Conservation (phyloP, 2,888 invertebrate genomes). For the Diabrotica balteata region DNA sequence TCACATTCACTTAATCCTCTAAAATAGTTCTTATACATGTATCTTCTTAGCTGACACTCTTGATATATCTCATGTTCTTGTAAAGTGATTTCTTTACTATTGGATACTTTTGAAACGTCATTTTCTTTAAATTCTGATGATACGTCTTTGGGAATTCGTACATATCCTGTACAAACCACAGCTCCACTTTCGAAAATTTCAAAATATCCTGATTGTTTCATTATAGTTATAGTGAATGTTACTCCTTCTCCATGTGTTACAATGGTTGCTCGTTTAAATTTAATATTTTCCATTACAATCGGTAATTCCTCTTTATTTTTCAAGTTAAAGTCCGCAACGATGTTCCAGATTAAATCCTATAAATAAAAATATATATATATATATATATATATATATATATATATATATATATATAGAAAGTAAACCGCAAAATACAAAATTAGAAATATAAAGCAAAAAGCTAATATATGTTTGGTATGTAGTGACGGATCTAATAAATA, state of each 20-base stretch:
- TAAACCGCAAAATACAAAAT: too few species aligned
- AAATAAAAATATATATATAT: too few species aligned
- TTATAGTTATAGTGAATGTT: slow-evolving; percentile 44
- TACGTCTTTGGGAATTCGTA: slow-evolving; percentile 65
- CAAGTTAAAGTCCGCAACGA: slow-evolving; percentile 59
- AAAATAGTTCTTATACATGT: slow-evolving; percentile 56
- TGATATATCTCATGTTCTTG: slow-evolving; percentile 54
- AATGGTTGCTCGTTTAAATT: slow-evolving; percentile 66
- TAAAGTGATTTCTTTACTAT: slow-evolving; percentile 28
- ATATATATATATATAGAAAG: too few species aligned
- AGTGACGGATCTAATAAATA: too few species aligned
- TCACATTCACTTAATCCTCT: slow-evolving; percentile 62
- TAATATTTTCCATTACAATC: slow-evolving; percentile 66
- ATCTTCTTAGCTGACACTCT: slow-evolving; percentile 63
- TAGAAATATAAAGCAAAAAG: too few species aligned
- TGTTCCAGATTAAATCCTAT: slow-evolving; percentile 63
- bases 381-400: too few species aligned
- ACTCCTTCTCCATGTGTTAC: slow-evolving; percentile 59
- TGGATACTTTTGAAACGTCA: neutral
- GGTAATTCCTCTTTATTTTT: slow-evolving; percentile 57
- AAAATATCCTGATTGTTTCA: slow-evolving; percentile 46
- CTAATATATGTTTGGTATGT: too few species aligned
- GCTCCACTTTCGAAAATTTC: slow-evolving; percentile 66
- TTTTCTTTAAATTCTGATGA: slow-evolving; percentile 26
- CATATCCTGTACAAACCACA: slow-evolving; percentile 72